Base-by-base conservation (phyloP, 2,888 invertebrate species). In the Tenthredo livida region DNA sequence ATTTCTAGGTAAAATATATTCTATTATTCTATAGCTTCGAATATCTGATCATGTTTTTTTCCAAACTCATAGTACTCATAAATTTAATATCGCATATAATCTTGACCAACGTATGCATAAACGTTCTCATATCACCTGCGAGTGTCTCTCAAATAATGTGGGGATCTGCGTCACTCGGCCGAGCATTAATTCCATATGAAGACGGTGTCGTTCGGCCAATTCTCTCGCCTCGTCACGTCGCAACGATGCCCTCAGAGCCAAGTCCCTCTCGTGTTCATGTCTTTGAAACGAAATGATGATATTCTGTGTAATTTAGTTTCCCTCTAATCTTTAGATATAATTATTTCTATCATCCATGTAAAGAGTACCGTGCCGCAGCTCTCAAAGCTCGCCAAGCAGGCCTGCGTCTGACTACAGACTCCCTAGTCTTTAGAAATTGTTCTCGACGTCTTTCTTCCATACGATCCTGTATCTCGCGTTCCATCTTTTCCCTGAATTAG, bases 131-230 rank as follows among this genome's bases (percentile, higher is more conserved):
- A 40, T 73, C 91, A 96, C 96, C 86, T 96, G 95, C 72, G 96
- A 96, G 90, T 96, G 96, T 87, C 96, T 93, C 91, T 96, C 96
- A 89, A 96, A 96, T 7, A 96, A 94, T 89, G 96, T 95, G 0
- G 96, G 96, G 88, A 96, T 96, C 88, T 95, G 95, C 84, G 95
- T 95, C 0, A 97, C 96, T 87, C 96, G 94, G 33, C 96, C 95
- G 87, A 96, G 94, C 96, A 97, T 97, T 87, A 95, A 91, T 90
- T 96, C 96, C 96, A 97, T 97, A 89, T 96, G 95, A 86, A 96
- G 94, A 1, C 95, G 94, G 89, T 96, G 96, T 90, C 96, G 96
- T 90, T 96, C 96, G 25, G 95, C 94, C 86, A 96, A 94, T 91
- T 96, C 94, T 88, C 95, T 94, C 85, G 96, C 96, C 91, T 96